Percentiles rank a stretch among this genome's conserved stretches.
phyloP scores from a whole-genome alignment of 2,888 invertebrate genomes.

The Alitta virens region DNA sequence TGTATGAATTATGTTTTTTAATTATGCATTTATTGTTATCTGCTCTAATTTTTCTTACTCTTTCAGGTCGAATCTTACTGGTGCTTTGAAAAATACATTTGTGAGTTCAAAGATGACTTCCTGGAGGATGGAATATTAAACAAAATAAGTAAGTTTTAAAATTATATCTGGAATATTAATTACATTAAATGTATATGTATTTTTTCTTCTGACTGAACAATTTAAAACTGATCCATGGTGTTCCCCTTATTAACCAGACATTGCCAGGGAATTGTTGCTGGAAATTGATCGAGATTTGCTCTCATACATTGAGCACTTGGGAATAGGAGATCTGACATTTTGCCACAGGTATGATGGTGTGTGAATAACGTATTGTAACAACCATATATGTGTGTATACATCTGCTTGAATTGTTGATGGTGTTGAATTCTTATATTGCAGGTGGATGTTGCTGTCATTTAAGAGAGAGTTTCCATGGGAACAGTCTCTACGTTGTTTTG shows the following conservation, averaged over 20 bases:
- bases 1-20: not conserved
- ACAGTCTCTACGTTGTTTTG: conserved; percentile 51
- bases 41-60: not conserved
- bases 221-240: no score
- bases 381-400: no score
- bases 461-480: conserved; percentile 49
- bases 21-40: not conserved
- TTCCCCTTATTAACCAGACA: conserved; percentile 29
- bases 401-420: no score
- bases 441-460: conserved; percentile 55
- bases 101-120: conserved; percentile 49
- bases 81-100: conserved; percentile 52
- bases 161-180: no score
- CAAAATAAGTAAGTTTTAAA: conserved; percentile 43
- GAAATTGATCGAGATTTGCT: conserved; percentile 47
- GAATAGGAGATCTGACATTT: conserved; percentile 49
- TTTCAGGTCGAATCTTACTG: conserved; percentile 53
- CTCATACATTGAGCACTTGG: conserved; percentile 38
- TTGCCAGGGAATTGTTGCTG: conserved; percentile 42
- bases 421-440: conserved; percentile 20
- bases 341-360: conserved; percentile 50
- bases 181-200: no score
- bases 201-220: no score
- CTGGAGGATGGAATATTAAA: conserved; percentile 50
- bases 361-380: no score